Evolutionary conservation across 1,140 invertebrate species (phyloP).

Genomic region (Ganaspis sp.): DNA sequence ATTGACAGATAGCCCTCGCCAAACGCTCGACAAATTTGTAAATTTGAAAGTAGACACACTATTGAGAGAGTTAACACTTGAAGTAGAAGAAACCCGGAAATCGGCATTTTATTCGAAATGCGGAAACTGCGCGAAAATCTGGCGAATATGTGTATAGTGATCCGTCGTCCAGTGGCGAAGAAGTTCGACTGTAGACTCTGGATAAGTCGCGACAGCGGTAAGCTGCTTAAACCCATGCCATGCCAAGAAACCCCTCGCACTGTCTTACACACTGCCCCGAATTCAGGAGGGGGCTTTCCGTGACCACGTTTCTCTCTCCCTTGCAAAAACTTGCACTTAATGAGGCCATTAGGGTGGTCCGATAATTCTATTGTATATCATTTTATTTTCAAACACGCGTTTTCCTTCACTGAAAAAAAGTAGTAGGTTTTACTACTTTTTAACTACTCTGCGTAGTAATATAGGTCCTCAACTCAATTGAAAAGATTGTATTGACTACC

Average conservation of each 20-base stretch:
- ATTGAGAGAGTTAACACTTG: neutral
- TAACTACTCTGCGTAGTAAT: too few relatives aligned
- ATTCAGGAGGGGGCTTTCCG: slow-evolving; percentile 1
- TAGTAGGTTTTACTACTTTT: too few relatives aligned
- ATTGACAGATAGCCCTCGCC: neutral
- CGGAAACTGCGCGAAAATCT: slow-evolving; percentile 1
- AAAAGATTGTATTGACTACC: too few relatives aligned
- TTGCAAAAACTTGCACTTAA: slow-evolving; percentile 6
- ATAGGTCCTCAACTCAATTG: too few relatives aligned
- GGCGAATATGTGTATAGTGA: slow-evolving; percentile 38
- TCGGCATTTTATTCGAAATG: neutral
- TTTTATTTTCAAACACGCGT: too few relatives aligned
- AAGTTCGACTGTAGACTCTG: slow-evolving; percentile 67
- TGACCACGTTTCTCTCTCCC: slow-evolving; percentile 12
- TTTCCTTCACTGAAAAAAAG: too few relatives aligned
- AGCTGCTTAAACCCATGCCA: slow-evolving; percentile 26
- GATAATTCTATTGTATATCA: too few relatives aligned
- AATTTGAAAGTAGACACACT: neutral
- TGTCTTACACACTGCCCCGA: slow-evolving; percentile 25
- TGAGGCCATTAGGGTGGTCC: neutral
- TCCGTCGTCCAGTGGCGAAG: slow-evolving; percentile 66
- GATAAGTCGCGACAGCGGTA: slow-evolving; percentile 36
- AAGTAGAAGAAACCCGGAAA: neutral
- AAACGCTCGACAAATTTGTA: slow-evolving; percentile 6
- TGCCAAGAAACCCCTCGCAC: slow-evolving; percentile 25